Conservation (phyloP, 2,113 vertebrate genomes). For the Sprattus sprattus region DNA sequence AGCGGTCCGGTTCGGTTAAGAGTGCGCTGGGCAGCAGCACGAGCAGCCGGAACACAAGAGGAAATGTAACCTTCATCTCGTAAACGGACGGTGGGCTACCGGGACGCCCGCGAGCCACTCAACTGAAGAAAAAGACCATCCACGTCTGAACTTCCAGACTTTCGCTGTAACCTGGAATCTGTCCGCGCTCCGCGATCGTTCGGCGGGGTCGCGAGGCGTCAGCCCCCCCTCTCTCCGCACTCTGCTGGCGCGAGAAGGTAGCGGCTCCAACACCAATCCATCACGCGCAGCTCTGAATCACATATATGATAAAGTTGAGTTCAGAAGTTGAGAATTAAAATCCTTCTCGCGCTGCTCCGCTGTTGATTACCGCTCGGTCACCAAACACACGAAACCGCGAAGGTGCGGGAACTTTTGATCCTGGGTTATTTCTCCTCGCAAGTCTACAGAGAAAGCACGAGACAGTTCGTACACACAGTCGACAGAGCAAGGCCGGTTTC, state of each 20-base stretch:
- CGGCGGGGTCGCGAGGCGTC: background rate
- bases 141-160: background rate
- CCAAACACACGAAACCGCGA: background rate
- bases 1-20: slow-evolving; percentile 64
- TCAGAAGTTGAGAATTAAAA: background rate
- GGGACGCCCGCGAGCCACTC: background rate
- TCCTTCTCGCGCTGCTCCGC: background rate
- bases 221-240: slow-evolving; percentile 27
- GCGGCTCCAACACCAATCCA: slow-evolving; percentile 35
- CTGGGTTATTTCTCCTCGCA: background rate
- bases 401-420: background rate
- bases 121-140: background rate
- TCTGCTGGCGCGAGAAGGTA: slow-evolving; percentile 18
- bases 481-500: background rate
- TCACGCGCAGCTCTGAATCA: slow-evolving; percentile 20
- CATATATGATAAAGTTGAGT: background rate
- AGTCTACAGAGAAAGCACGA: background rate
- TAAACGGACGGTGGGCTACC: background rate
- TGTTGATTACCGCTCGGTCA: background rate
- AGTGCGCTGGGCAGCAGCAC: slow-evolving; percentile 64
- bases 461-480: background rate
- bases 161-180: background rate
- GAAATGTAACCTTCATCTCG: slow-evolving; percentile 37
- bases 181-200: background rate
- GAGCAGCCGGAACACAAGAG: slow-evolving; percentile 63